Base-by-base conservation (phyloP, 2,113 vertebrate genomes). In the Solea solea region DNA sequence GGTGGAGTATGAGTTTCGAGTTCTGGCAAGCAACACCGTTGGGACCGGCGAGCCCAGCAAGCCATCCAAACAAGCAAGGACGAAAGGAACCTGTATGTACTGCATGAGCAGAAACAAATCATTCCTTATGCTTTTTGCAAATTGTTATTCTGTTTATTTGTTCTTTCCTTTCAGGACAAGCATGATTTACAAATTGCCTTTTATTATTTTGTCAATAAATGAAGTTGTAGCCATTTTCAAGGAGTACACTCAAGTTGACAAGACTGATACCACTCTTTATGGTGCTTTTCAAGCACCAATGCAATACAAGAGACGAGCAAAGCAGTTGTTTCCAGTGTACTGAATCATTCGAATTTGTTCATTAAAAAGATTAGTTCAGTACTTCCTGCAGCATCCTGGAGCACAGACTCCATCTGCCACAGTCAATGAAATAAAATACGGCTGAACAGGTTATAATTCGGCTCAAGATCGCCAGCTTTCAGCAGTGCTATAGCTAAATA, bases 1-100 rank as follows among this genome's bases (percentile, higher is more conserved):
- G 98, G 97, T 99, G 1, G 97, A 99, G 77, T 99, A 98, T 10
- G 96, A 99, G 75, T 98, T 98, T 87, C 91, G 97, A 15, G 95
- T 96, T 0, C 94, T 99, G 72, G 98, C 96, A 0, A 95, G 95
- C 91, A 99, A 97, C 54, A 86, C 92, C 14, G 94, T 99, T 10
- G 98, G 98, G 42, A 97, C 97, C 0, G 98, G 98, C 42, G 98
- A 99, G 41, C 96, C 97, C 81, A 98, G 97, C 92, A 94, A 91
- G 65, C 95, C 97, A 0, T 99, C 97, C 0, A 96, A 97, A 91
- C 96, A 95, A 90, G 94, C 93, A 1, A 94, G 96, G 79, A 99
- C 97, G 0, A 96, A 98, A 74, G 97, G 97, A 73, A 96, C 96
- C 66, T 91, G 98, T 99, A 86, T 83, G 97, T 96, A 86, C 42